Evolutionary conservation across 2,888 invertebrate genomes (phyloP).

Genomic region (Limenitis camilla): DNA sequence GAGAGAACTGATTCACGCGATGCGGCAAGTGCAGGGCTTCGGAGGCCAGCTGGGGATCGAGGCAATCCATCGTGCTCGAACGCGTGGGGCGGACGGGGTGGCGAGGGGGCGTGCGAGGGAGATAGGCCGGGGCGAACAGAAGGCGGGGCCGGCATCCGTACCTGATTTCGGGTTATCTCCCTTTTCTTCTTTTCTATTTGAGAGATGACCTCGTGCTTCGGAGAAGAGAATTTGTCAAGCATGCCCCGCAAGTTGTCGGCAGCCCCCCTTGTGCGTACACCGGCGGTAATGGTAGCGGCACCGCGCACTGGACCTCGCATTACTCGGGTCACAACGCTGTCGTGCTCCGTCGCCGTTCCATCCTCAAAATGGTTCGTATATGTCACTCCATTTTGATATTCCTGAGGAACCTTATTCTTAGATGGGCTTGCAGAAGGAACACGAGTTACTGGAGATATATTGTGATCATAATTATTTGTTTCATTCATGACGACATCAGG

Average conservation of each 20-base stretch:
- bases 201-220: conserved; percentile 44
- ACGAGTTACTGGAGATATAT: conserved; percentile 23
- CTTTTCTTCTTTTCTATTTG: conserved; percentile 45
- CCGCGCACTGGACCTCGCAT: conserved; percentile 84
- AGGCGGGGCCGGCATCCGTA: conserved; percentile 45
- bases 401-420: conserved; percentile 31
- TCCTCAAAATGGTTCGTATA: conserved; percentile 38
- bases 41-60: conserved; percentile 73
- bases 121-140: conserved; percentile 35
- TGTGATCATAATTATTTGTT: conserved; percentile 30
- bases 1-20: conserved; percentile 54
- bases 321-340: conserved; percentile 79
- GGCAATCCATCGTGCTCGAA: conserved; percentile 32
- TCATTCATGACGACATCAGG: conserved; percentile 68
- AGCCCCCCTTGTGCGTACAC: conserved; percentile 69
- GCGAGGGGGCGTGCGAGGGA: conserved; percentile 60
- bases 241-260: conserved; percentile 67
- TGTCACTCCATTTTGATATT: conserved; percentile 37
- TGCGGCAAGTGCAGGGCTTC: conserved; percentile 76
- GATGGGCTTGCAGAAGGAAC: conserved; percentile 32
- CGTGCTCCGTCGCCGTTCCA: conserved; percentile 73
- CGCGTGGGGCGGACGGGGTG: conserved; percentile 79
- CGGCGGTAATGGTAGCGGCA: conserved; percentile 78
- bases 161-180: conserved; percentile 42
- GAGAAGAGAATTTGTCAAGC: conserved; percentile 68